phyloP scores from a whole-genome alignment of 2,888 invertebrate genomes.

The Cremastobaeus sp. region DNA sequence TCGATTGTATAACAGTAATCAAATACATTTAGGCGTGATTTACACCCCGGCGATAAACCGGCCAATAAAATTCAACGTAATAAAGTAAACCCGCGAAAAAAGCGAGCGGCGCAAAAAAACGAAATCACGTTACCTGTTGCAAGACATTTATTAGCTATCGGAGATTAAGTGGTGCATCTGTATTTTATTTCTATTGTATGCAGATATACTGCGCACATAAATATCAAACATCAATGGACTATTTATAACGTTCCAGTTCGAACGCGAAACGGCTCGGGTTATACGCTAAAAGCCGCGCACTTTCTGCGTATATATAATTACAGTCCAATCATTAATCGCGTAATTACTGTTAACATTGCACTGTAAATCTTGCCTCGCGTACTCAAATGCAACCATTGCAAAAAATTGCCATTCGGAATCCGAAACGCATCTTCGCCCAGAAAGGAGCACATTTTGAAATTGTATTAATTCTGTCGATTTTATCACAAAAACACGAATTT shows the following conservation, averaged over 20 bases:
- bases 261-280: constrained; percentile 9
- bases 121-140: constrained; percentile 37
- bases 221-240: constrained; percentile 34
- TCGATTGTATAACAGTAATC: constrained; percentile 27
- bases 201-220: constrained; percentile 37
- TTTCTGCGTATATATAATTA: constrained; percentile 37
- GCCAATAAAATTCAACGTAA: constrained; percentile 26
- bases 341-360: constrained; percentile 32
- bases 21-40: constrained; percentile 37
- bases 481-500: too few species aligned
- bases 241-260: constrained; percentile 33
- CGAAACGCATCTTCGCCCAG: too few species aligned
- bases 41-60: constrained; percentile 16
- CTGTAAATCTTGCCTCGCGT: constrained; percentile 30
- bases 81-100: constrained; percentile 20
- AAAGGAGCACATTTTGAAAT: too few species aligned
- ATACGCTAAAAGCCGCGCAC: constrained; percentile 30
- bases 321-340: constrained; percentile 17
- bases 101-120: constrained; percentile 20
- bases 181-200: constrained; percentile 49
- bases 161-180: constrained; percentile 39
- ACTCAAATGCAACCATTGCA: too few species aligned
- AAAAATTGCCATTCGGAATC: too few species aligned
- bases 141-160: constrained; percentile 38
- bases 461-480: too few species aligned